Base-by-base conservation (phyloP, 2,113 vertebrate genomes). In the Blennius ocellaris region DNA sequence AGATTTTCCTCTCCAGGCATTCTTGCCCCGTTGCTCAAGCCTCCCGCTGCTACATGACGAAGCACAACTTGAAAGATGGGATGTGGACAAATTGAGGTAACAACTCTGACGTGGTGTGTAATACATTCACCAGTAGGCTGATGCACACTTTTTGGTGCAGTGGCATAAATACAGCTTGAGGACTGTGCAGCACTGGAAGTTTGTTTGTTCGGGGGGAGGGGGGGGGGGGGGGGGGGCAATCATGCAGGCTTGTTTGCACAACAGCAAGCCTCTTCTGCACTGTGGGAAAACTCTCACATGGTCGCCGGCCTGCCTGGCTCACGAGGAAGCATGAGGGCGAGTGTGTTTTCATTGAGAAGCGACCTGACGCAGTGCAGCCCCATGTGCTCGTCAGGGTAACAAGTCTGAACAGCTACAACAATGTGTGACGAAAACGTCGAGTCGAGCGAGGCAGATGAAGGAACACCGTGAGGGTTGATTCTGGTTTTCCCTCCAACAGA, bases 351-450 rank as follows among this genome's bases (percentile, higher is more conserved):
- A 84, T 77, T 87, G 86, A 92, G 79, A 89, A 89, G 87, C 70
- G 37, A 45, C 58, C 58, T 81, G 79, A 82, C 39, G 53, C 66
- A 60, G 73, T 76, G 76, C 78, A 30, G 71, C 84, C 83, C 65
- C 73, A 56, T 81, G 54, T 80, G 57, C 77, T 67, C 56, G 79
- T 82, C 78, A 83, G 78, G 37, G 67, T 54, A 81, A 88, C 91
- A 92, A 89, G 92, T 91, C 84, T 73, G 51, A 83, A 90, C 89
- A 92, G 78, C 74, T 82, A 73, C 82, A 86, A 77, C 72, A 72
- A 83, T 84, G 82, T 60, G 41, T 8, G 65, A 80, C 58, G 51
- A 66, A 77, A 69, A 2, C 21, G 21, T 30, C 0, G 41, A 80
- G 69, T 43, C 15, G 55, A 80, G 48, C 7, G 47, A 17, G 64